Evolutionary conservation across 1,140 invertebrate genomes (phyloP), one percentile per base, ranked within the genome.

Genomic region (Triops longicaudatus): DNA sequence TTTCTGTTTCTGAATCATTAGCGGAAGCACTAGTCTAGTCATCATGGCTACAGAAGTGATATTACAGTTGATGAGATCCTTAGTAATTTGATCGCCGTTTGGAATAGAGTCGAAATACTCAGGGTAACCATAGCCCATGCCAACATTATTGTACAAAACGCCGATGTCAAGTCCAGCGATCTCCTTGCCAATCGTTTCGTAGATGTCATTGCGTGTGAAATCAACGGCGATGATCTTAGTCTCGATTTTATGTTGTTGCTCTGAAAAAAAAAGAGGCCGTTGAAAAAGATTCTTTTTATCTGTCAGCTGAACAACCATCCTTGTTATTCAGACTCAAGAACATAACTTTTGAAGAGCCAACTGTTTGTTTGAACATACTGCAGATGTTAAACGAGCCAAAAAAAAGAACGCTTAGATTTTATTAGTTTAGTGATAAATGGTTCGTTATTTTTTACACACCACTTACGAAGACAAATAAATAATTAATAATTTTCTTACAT

Each of bases 101-200:
- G 71, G 41, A 0, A 17, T 3, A 27, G 11, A 17, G 28, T 72
- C 71, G 42, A 17, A 72, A n/a, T 14, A 31, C 12, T 73, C 28
- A 6, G 97, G 96, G 83, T 93, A 89, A 0, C 90, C 86, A 83
- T 97, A 98, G 76, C 92, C 94, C 78, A 95, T 90, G 5, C 97
- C 97, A 0, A 98, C 96, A 86, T 98, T 99, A 84, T 99, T 99
- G 6, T 99, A 89, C 12, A 98, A 86, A 26, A 96, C 90, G 1
- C 94, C 96, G 78, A 98, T 91, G 82, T 98, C 94, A 1, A 98
- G 85, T 2, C 89, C 91, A 17, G 82, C 77, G 17, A 96, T 87
- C 74, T 92, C 88, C 79, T 90, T 89, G 26, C 89, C 86, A 74
- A 98, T 94, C 76, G 88, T 88, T 0, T 89, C 85, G 82, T 94